A percentile compares a stretch with the other conserved stretches of the same genome.
phyloP scores from a whole-genome alignment of 2,113 vertebrate species.

The Aptenodytes patagonicus region DNA sequence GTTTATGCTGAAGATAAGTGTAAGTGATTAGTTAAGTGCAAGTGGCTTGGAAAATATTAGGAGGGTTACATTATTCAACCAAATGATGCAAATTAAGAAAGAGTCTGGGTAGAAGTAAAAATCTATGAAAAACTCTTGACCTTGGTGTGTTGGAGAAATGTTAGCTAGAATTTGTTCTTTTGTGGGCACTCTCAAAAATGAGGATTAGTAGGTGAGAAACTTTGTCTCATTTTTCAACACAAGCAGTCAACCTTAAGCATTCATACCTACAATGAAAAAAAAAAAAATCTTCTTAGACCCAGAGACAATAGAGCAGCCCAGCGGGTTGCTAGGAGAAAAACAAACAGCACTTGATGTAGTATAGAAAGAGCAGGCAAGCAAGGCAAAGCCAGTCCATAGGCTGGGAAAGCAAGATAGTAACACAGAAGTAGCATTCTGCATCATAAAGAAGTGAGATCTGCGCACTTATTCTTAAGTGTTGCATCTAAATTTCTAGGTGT shows the following conservation, averaged over 20 bases:
- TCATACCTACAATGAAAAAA: not conserved
- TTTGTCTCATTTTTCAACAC: not conserved
- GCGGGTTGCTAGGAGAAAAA: not conserved
- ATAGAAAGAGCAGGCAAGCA: not conserved
- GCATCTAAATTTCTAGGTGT: not conserved
- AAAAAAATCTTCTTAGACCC: not conserved
- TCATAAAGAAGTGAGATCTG: not conserved
- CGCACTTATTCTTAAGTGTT: not conserved
- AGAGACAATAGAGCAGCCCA: not conserved
- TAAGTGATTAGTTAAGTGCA: slow-evolving; percentile 52
- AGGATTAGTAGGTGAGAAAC: not conserved
- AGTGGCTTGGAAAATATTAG: slow-evolving; percentile 36
- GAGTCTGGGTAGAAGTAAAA: not conserved
- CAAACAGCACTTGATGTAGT: not conserved
- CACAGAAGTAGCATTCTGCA: not conserved
- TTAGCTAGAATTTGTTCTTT: not conserved
- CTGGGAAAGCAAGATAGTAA: not conserved
- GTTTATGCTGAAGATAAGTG: slow-evolving; percentile 44
- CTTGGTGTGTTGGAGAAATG: not conserved
- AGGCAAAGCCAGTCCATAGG: not conserved
- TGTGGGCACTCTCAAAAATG: not conserved
- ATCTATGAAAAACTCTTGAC: not conserved
- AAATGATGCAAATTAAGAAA: slow-evolving; percentile 23
- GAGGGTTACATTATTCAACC: slow-evolving; percentile 9
- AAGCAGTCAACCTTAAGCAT: not conserved